Conservation (phyloP, 2,113 vertebrate species). For the Canis aureus region DNA sequence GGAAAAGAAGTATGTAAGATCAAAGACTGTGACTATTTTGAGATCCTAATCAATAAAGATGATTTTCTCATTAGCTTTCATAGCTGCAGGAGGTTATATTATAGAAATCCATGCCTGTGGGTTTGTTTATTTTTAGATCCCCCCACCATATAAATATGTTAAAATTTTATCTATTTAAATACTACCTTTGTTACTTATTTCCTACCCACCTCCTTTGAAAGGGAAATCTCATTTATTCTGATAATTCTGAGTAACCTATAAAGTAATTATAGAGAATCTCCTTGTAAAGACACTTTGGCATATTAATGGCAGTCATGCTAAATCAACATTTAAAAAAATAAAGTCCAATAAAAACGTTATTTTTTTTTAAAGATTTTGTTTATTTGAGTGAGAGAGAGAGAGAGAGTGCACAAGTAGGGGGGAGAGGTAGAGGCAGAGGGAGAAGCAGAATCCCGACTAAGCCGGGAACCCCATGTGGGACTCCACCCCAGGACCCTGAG, state of each 20-base stretch:
- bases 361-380: no score
- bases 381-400: no score
- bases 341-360: slow-evolving; percentile 23
- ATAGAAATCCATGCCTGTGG: slow-evolving; percentile 58
- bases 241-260: slow-evolving; percentile 51
- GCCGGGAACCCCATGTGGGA: no score
- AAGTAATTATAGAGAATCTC: slow-evolving; percentile 53
- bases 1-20: slow-evolving; percentile 42
- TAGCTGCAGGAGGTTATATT: slow-evolving; percentile 35
- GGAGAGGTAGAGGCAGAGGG: no score
- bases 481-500: no score
- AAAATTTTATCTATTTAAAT: slow-evolving; percentile 70
- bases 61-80: slow-evolving; percentile 63
- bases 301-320: slow-evolving; percentile 36
- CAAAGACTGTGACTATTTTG: slow-evolving; percentile 76
- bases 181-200: slow-evolving; percentile 62
- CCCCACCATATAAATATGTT: slow-evolving; percentile 53
- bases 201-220: slow-evolving; percentile 63
- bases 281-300: slow-evolving; percentile 8
- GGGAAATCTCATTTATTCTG: slow-evolving; percentile 66
- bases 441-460: no score
- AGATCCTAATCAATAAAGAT: slow-evolving; percentile 77
- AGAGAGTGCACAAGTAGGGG: no score
- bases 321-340: slow-evolving; percentile 43
- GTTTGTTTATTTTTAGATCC: slow-evolving; percentile 66